Evolutionary conservation across 2,888 invertebrate genomes (phyloP).

Genomic region (Euphydryas editha): DNA sequence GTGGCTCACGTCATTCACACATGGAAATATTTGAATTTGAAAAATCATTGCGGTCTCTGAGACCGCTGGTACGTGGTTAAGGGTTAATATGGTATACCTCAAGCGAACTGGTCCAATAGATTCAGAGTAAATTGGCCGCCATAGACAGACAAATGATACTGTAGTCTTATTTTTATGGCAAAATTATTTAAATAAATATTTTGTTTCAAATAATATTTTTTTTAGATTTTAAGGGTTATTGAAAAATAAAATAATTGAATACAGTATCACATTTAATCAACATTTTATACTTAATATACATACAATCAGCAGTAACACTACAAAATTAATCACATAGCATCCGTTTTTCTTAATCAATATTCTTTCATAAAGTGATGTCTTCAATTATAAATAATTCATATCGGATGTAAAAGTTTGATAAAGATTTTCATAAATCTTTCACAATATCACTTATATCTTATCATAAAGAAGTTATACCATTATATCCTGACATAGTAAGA

Average conservation of each 20-base stretch:
- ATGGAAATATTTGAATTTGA: no score
- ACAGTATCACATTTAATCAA: constrained; percentile 13
- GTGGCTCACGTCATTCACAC: no score
- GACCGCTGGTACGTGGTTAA: no score
- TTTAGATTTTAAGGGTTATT: no score
- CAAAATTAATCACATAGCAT: neutral
- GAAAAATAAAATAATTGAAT: constrained; percentile 2
- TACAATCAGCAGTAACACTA: neutral
- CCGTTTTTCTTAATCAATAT: neutral
- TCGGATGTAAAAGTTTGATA: neutral
- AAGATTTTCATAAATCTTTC: neutral
- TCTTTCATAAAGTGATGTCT: neutral
- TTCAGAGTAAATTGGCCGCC: no score
- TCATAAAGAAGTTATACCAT: neutral
- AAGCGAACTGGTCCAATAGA: no score
- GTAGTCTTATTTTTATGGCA: no score
- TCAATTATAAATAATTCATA: neutral
- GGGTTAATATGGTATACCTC: no score
- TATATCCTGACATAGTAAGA: neutral
- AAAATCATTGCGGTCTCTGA: no score
- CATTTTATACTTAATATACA: neutral
- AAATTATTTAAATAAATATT: no score
- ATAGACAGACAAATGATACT: no score
- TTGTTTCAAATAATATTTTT: no score
- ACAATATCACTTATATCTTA: constrained; percentile 1